A percentile compares a stretch with the other conserved stretches of the same genome.
Evolutionary conservation across 2,888 invertebrate genomes (phyloP).

Genomic region (Pseudococcus viburni): DNA sequence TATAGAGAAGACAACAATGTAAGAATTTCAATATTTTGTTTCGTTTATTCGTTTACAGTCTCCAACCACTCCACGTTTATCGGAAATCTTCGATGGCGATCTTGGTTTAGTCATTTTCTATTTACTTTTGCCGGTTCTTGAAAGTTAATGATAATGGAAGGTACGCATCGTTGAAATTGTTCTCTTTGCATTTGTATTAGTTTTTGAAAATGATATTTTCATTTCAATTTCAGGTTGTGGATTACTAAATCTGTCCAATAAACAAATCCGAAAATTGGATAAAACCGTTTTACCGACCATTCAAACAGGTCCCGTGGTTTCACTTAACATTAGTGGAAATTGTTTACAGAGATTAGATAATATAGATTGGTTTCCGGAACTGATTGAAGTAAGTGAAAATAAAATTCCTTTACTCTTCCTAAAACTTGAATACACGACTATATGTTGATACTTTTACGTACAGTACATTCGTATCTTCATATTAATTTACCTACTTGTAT

Average conservation of each 20-base stretch:
- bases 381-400: slow-evolving; percentile 79
- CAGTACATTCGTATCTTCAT: background rate
- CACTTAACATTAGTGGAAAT: slow-evolving; percentile 87
- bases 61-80: background rate
- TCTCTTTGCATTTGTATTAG: background rate
- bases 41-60: background rate
- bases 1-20: too few relatives aligned
- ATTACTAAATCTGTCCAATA: slow-evolving; percentile 82
- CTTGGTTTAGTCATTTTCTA: too few relatives aligned
- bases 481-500: background rate
- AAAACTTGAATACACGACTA: background rate
- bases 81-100: background rate
- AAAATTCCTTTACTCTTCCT: slow-evolving; percentile 6
- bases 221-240: slow-evolving; percentile 24
- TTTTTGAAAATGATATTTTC: background rate
- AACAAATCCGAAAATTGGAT: slow-evolving; percentile 85
- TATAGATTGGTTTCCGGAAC: slow-evolving; percentile 84
- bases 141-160: background rate
- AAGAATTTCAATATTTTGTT: too few relatives aligned
- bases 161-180: background rate
- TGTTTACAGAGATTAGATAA: slow-evolving; percentile 89
- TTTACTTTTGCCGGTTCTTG: too few relatives aligned
- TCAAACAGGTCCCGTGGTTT: slow-evolving; percentile 79
- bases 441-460: background rate
- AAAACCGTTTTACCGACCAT: slow-evolving; percentile 77